Base-by-base conservation (phyloP, 2,888 invertebrate genomes). In the Idaea dimidiata region DNA sequence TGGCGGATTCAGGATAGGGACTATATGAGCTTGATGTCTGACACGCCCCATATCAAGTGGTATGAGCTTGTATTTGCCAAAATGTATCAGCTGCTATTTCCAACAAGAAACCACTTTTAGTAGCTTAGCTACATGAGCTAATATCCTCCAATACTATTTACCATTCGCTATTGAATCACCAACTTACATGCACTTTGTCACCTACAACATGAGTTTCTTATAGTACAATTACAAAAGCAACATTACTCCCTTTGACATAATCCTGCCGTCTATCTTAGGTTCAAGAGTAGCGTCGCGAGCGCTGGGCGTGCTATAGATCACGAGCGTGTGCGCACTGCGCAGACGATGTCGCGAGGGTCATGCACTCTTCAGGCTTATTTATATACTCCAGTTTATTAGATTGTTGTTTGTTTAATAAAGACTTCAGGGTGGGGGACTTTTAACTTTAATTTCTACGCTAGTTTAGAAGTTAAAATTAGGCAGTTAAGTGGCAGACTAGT, bases 321-420 rank as follows among this genome's bases (percentile, higher is more conserved):
- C 61, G 53, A 64, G 65, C 66, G 67, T 66, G 65, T 67, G 68
- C 63, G 69, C 69, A 66, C 64, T 67, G 68, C 63, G 69, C 69
- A 66, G 62, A 61, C 58, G 33, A 43, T 43, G 43, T 32, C 31
- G 63, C 68, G 61, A 58, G 53, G 56, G 59, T 63, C 62, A 56
- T 66, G 66, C 62, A 56, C 59, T 59, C 60, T 63, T 43, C 56
- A 17, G 55, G 6, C 18, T 56, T 56, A 56, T 17, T 56, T 43
- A 43, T 43, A 43, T 43, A 43, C 43, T 14, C 43, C 43, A 43
- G 43, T 43, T 43, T 43, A 43, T 43, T 43, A 43, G 43, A 10
- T 43, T 43, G 43, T 43, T 43, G 43, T 43, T 43, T 43, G 43
- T 43, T 43, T 8, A 43, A 14, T 43, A 14, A 43, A 43, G 43